Evolutionary conservation across 2,797 vertebrate genomes (phyloP), one percentile per base, ranked within the genome.

Genomic region (Cuculus canorus): DNA sequence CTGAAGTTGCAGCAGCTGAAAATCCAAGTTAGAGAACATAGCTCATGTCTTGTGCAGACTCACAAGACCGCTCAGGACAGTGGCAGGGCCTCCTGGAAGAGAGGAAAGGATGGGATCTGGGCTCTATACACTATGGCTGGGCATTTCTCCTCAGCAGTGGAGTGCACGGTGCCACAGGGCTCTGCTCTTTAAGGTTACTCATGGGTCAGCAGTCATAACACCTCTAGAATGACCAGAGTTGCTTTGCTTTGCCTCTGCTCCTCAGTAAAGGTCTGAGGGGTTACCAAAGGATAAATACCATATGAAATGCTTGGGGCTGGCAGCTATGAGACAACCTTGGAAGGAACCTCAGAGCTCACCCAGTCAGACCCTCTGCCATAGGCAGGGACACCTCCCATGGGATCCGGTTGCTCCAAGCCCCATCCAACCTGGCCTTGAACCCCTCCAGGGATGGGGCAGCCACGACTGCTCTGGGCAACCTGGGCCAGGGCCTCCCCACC

Each of bases 1-100:
- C 54, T 0, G 8, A 9, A 53, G 35, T 11, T 28, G 13, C 22
- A 59, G 69, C 60, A 43, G 64, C 54, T 59, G 54, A 39, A 81
- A 65, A 83, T 21, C 2, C 0, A 3, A 47, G 52, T 50, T 28
- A 2, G 43, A 41, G 21, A 13, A 27, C 63, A 19, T 2, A 23
- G 25, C 5, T 60, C 7, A 1, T 5, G 22, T 9, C 77, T 33
- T 13, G 11, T 5, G 17, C 28, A 45, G 71, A 45, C 25, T 52
- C 45, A 43, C 28, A 15, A 4, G 39, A 9, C 35, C 25, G 24
- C 45, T 50, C 2, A 0, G 71, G 15, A 10, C 35, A 28, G 27
- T 0, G 12, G 63, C 3, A 79, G 32, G 7, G 59, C 15, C 32
- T 30, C 45, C 45, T 35, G n/a, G 41, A 19, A 80, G 41, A 47